These are phyloP conservation scores for Nothobranchius kuhntae DNA, from an alignment of 2,113 vertebrate species.

Conservation along the genomic window DNA sequence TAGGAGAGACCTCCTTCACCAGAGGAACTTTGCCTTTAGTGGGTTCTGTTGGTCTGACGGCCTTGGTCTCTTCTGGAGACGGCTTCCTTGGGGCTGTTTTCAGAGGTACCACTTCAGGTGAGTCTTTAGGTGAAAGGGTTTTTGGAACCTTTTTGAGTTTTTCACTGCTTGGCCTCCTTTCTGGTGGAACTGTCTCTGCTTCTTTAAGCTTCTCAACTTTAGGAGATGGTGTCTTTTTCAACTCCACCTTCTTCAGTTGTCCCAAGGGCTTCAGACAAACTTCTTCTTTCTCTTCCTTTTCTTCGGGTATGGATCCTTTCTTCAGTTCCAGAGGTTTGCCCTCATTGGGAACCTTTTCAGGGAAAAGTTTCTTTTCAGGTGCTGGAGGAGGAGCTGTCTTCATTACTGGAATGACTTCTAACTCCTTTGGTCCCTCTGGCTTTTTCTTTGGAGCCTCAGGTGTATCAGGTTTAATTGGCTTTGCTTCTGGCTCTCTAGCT, in stretches of 20 bases:
- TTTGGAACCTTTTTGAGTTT: constrained; percentile 76
- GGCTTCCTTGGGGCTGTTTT: constrained; percentile 66
- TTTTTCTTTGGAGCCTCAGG: constrained; percentile 78
- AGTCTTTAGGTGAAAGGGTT: constrained; percentile 64
- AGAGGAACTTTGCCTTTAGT: constrained; percentile 57
- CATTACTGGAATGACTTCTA: constrained; percentile 37
- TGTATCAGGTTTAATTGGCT: constrained; percentile 52
- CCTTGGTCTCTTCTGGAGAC: constrained; percentile 62
- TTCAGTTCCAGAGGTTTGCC: constrained; percentile 63
- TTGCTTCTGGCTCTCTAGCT: constrained; percentile 39
- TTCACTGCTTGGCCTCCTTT: constrained; percentile 65
- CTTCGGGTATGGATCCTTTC: constrained; percentile 67
- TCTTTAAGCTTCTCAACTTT: constrained; percentile 75
- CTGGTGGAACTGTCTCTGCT: constrained; percentile 51
- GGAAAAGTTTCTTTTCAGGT: constrained; percentile 40
- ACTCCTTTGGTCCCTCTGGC: constrained; percentile 42
- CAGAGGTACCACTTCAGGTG: constrained; percentile 52
- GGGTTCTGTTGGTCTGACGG: constrained; percentile 31
- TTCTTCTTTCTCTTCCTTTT: constrained; percentile 65
- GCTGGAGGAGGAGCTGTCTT: constrained; percentile 43
- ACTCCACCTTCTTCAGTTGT: constrained; percentile 66
- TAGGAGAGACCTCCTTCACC: constrained; percentile 77
- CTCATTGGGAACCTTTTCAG: constrained; percentile 60
- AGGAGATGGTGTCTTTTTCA: constrained; percentile 75
- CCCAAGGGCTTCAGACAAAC: constrained; percentile 69